A percentile compares a stretch with the other conserved stretches of the same genome.
phyloP scores from a whole-genome alignment of 2,888 invertebrate genomes.

The Xanthostigma xanthostigma region DNA sequence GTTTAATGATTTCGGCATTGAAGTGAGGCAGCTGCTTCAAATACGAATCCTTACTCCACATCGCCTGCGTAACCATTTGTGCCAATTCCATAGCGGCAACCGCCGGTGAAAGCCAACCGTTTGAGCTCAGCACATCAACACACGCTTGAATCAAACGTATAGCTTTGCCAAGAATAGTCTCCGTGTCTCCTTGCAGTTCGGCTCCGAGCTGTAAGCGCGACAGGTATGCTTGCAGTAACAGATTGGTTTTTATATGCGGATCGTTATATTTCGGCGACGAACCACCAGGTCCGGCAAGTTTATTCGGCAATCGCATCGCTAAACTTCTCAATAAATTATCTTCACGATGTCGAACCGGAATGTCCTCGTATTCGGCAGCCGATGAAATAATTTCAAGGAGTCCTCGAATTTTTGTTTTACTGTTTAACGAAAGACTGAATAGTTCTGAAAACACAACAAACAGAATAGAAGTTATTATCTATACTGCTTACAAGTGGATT shows the following conservation, averaged over 20 bases:
- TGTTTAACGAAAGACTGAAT: constrained; percentile 91
- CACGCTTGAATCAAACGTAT: constrained; percentile 86
- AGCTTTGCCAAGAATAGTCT: constrained; percentile 72
- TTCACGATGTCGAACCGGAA: constrained; percentile 90
- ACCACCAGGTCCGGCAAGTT: constrained; percentile 42
- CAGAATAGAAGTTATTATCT: too few relatives aligned
- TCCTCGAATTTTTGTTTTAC: constrained; percentile 94
- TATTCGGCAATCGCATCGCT: constrained; percentile 40
- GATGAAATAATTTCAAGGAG: constrained; percentile 95
- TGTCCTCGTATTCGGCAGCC: constrained; percentile 90
- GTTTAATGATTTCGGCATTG: constrained; percentile 69
- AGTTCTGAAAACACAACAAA: constrained; percentile 50
- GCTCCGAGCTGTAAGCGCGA: constrained; percentile 89
- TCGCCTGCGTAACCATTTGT: constrained; percentile 99
- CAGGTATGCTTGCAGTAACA: constrained; percentile 89
- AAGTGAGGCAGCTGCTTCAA: constrained; percentile 96
- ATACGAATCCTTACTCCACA: constrained; percentile 99
- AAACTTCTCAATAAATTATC: constrained; percentile 62
- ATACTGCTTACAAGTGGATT: too few relatives aligned
- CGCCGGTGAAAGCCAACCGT: constrained; percentile 96
- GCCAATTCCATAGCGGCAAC: constrained; percentile 99
- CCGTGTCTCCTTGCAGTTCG: constrained; percentile 93
- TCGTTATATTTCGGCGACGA: constrained; percentile 74
- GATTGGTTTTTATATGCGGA: constrained; percentile 93
- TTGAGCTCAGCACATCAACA: constrained; percentile 84